Conservation (phyloP, 2,113 vertebrate species). For the Hippocampus zosterae region DNA sequence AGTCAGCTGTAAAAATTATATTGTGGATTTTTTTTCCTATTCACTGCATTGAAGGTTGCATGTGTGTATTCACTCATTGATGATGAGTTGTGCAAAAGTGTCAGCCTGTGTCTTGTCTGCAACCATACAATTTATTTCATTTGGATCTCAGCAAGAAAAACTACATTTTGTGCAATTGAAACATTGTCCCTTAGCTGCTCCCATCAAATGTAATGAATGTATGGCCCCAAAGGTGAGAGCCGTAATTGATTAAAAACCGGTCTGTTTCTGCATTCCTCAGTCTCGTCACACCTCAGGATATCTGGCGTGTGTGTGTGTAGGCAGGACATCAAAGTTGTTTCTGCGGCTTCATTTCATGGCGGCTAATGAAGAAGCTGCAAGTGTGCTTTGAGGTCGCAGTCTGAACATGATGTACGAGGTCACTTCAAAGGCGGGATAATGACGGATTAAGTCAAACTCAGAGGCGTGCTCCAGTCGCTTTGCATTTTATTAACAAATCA, state of each 20-base stretch:
- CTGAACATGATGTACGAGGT: slow-evolving; percentile 60
- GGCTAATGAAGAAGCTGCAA: slow-evolving; percentile 70
- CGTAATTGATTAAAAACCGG: slow-evolving; percentile 75
- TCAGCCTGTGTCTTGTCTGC: slow-evolving; percentile 54
- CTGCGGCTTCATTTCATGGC: slow-evolving; percentile 54
- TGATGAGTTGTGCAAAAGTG: slow-evolving; percentile 51
- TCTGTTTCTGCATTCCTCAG: slow-evolving; percentile 61
- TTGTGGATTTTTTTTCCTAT: no score
- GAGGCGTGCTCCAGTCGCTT: slow-evolving; percentile 51
- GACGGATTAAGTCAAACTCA: slow-evolving; percentile 70
- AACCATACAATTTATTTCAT: slow-evolving; percentile 65
- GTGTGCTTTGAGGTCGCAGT: slow-evolving; percentile 61
- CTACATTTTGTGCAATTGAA: slow-evolving; percentile 41
- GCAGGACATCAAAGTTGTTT: slow-evolving; percentile 62
- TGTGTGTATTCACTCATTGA: slow-evolving; percentile 44
- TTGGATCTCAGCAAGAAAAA: slow-evolving; percentile 58
- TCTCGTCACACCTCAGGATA: slow-evolving; percentile 45
- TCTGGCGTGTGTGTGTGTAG: slow-evolving; percentile 29
- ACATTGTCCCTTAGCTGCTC: slow-evolving; percentile 68
- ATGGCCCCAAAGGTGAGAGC: slow-evolving; percentile 67
- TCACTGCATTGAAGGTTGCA: neutral
- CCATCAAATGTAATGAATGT: slow-evolving; percentile 70
- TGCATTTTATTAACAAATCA: slow-evolving; percentile 68
- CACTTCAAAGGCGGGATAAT: slow-evolving; percentile 72
- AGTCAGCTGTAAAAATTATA: slow-evolving; percentile 17